Evolutionary conservation across 2,888 invertebrate genomes (phyloP), one percentile per base, ranked within the genome.

Genomic region (Eilema caniola): DNA sequence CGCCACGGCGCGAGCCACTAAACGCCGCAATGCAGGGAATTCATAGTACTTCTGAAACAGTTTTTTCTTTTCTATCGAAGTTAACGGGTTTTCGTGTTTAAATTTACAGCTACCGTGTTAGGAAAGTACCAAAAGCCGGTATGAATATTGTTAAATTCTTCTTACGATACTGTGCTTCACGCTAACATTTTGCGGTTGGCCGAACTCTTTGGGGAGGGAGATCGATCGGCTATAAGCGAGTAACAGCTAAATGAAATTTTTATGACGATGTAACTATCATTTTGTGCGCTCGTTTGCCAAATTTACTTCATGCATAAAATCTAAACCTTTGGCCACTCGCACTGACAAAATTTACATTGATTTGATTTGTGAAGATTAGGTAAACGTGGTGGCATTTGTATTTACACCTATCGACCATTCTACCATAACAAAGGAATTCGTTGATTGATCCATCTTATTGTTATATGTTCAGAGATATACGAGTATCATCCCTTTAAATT

Each of bases 21-120:
- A 41, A 63, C 62, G 28, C 68, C 56, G 68, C 68, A 68, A 57
- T 63, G 62, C 62, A 68, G 62, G 41, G 8, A 57, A 62, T 10
- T 7, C 8, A 2, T 20, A 20, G 16, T 16, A 41, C 41, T 47
- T 47, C 20, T 47, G 47, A 47, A 47, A 47, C 41, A 16, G 20
- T 7, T 16, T 47, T 20, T 3, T 41, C 0, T 16, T 47, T 53
- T 53, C 2, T 53, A n/a, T 53, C 7, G 47, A 20, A 20, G 47
- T 47, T 47, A 20, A 20, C 20, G 20, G 5, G 7, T 20, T 20
- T 53, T 2, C n/a, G 3, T 41, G 16, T 41, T 41, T 3, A 37
- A 20, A 47, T 20, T 47, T n/a, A 2, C 53, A n/a, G n/a, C 53
- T n/a, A 53, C 7, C 10, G 10, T 2, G 10, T n/a, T 53, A n/a